Conservation (phyloP, 2,888 invertebrate genomes). For the Phortica okadai region DNA sequence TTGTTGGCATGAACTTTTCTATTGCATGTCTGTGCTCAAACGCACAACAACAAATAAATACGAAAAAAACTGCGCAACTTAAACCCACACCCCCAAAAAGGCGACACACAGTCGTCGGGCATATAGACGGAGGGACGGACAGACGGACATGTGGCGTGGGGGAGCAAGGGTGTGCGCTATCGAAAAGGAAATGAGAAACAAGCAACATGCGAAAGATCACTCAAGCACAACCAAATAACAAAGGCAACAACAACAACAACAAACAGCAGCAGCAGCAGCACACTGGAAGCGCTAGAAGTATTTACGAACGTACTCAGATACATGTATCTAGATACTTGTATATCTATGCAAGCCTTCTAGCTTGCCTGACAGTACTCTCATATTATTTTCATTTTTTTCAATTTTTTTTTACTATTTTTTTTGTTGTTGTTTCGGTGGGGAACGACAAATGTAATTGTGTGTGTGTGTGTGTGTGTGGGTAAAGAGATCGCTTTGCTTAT, state of each 20-base stretch:
- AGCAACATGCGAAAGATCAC: slow-evolving; percentile 69
- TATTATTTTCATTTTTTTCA: background rate
- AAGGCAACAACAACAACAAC: slow-evolving; percentile 50
- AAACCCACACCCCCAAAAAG: slow-evolving; percentile 32
- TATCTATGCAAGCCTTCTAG: slow-evolving; percentile 43
- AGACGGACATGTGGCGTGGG: slow-evolving; percentile 38
- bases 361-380: background rate
- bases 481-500: slow-evolving; percentile 13
- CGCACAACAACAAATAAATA: too few species aligned
- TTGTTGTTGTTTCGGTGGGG: background rate
- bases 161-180: slow-evolving; percentile 37
- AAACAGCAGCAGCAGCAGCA: slow-evolving; percentile 40
- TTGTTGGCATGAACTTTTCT: too few species aligned
- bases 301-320: slow-evolving; percentile 8
- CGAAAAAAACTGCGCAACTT: background rate
- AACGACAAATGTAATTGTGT: background rate
- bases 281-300: slow-evolving; percentile 14
- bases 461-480: slow-evolving; percentile 5
- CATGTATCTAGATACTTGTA: slow-evolving; percentile 25
- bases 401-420: background rate
- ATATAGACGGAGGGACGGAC: background rate
- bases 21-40: too few species aligned
- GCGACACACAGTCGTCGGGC: slow-evolving; percentile 51
- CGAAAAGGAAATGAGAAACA: slow-evolving; percentile 44
- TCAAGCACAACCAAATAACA: slow-evolving; percentile 66